Conservation (phyloP, 1,140 invertebrate species). For the Cotesia chilonis region DNA sequence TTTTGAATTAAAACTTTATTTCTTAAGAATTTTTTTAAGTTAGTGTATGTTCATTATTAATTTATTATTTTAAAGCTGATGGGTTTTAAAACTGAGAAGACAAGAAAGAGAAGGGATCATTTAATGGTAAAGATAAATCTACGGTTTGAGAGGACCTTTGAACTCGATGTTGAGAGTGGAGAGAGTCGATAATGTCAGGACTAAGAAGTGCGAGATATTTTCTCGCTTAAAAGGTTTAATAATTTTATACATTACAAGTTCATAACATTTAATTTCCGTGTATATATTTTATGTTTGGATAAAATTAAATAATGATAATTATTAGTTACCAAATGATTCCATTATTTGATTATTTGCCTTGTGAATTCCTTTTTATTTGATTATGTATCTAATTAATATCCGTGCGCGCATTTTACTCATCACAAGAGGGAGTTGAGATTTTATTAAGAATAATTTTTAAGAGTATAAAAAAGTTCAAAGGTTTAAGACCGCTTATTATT, state of each 20-base stretch:
- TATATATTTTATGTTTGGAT: neutral
- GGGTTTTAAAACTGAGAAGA: too few species aligned
- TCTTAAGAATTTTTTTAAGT: too few species aligned
- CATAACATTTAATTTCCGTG: constrained; percentile 12
- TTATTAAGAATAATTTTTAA: too few species aligned
- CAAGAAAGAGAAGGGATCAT: constrained; percentile 8
- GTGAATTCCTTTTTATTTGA: too few species aligned
- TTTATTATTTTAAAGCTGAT: too few species aligned
- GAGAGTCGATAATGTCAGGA: constrained; percentile 15
- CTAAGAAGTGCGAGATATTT: too few species aligned
- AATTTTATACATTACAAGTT: constrained; percentile 5
- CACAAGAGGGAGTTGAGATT: too few species aligned
- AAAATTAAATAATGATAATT: constrained; percentile 19
- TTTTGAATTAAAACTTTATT: too few species aligned
- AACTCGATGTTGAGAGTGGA: constrained; percentile 11
- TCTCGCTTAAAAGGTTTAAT: constrained; percentile 7
- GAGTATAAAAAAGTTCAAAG: constrained; percentile 1
- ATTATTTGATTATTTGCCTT: constrained; percentile 22
- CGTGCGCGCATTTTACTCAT: too few species aligned
- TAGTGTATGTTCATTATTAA: too few species aligned
- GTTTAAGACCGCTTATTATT: neutral
- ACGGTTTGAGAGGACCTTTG: constrained; percentile 29
- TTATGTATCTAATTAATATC: too few species aligned
- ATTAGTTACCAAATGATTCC: constrained; percentile 15
- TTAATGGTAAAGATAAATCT: constrained; percentile 38